Base-by-base conservation (phyloP, 2,113 vertebrate genomes). In the Anser cygnoides region DNA sequence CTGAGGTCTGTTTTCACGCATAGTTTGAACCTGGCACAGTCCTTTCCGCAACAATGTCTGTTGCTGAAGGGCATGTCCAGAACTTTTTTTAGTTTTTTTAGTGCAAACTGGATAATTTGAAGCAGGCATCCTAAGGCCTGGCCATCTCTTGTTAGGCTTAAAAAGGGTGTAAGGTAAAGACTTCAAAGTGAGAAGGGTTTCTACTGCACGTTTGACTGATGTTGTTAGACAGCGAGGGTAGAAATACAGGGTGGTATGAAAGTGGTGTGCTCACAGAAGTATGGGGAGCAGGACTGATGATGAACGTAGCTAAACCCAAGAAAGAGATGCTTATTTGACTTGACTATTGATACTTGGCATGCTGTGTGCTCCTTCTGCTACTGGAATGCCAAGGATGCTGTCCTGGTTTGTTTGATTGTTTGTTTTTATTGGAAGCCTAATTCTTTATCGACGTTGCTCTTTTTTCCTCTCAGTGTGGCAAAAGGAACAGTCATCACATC, bases 1-100 rank as follows among this genome's bases (percentile, higher is more conserved):
- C 68, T 67, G 71, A 83, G 67, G 57, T 80, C 28, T 88, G 50
- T 66, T 95, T 94, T 85, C 77, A 41, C n/a, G 89, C 80, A 44
- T 33, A 54, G 75, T 90, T 73, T 66, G 41, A 79, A 94, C 87
- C 59, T 31, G 87, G 63, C 0, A 0, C 59, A 82, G 89, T 54
- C 50, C 49, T 86, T 86, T 76, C 67, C 83, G 59, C 85, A 90
- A 41, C 94, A 74, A 26, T 2, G 12, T 58, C 59, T 96, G 31
- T 79, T 1, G 2, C 87, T 93, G 54, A 93, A 89, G 84, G 89
- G 54, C 54, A 76, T 22, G 29, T 49, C 58, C 41, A 88, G 72
- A 68, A 90, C 41, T 89, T 46, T 71, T 35, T 35, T 35, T 35
- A 85, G 33, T 12, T 92, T 94, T 57, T 82, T 58, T 87, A 55